Percentiles rank a stretch among this genome's conserved stretches.
These are phyloP conservation scores for Mus minutoides DNA, from an alignment of 2,797 vertebrate species.

Conservation along the genomic window DNA sequence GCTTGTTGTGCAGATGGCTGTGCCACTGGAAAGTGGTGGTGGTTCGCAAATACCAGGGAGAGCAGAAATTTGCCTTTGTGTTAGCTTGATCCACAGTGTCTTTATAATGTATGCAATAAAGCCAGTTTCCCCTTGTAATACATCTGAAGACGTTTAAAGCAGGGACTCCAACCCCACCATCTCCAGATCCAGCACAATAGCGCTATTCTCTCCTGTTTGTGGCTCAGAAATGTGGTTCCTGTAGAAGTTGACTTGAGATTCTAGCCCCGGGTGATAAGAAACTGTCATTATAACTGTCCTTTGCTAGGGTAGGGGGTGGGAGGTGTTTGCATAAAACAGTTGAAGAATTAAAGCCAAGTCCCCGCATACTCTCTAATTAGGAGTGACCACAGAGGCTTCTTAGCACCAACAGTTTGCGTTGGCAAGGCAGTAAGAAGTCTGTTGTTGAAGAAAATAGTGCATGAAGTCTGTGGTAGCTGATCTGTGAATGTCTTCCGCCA, in stretches of 20 bases:
- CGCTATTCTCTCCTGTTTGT: constrained; percentile 72
- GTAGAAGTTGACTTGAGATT: constrained; percentile 73
- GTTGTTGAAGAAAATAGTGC: not conserved
- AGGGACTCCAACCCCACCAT: constrained; percentile 29
- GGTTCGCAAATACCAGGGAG: not conserved
- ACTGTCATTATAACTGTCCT: constrained; percentile 75
- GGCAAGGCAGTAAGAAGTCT: not conserved
- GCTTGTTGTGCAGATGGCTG: too few species aligned
- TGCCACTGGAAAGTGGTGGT: not conserved
- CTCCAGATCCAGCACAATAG: constrained; percentile 72
- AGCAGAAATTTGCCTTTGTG: not conserved
- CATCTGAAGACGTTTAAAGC: not conserved
- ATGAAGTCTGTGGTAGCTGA: not conserved
- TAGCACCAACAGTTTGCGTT: constrained; percentile 57
- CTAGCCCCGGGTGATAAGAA: constrained; percentile 77
- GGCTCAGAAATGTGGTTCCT: constrained; percentile 68
- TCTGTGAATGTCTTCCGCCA: not conserved
- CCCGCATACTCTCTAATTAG: constrained; percentile 69
- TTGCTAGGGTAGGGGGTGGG: not conserved
- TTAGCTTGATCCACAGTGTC: not conserved
- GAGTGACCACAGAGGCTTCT: constrained; percentile 32
- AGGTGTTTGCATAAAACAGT: constrained; percentile 27
- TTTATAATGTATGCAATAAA: not conserved
- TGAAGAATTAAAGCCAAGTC: constrained; percentile 69
- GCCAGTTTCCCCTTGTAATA: not conserved